Evolutionary conservation across 2,113 vertebrate species (phyloP), one percentile per base, ranked within the genome.

Genomic region (Pelmatolapia mariae): DNA sequence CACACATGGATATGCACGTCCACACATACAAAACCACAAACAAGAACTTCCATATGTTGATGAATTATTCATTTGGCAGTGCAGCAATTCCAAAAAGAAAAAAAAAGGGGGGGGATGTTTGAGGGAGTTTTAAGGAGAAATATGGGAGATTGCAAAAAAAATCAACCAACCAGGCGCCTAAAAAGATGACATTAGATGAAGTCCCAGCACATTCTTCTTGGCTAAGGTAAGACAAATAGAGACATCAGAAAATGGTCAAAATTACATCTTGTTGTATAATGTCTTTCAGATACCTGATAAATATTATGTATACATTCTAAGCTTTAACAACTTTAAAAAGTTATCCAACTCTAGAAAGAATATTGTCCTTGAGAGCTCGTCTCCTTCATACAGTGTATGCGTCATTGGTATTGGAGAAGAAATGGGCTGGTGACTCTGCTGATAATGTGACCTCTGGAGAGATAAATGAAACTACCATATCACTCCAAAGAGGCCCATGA

Each of bases 11-110:
- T 10, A 79, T 12, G 47, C 29, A 83, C 2, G 6, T 66, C 43
- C 24, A 63, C 7, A 81, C 31, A 53, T 2, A 89, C 15, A 63
- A 24, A 84, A 13, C 40, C 59, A 86, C 43, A 83, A 85, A 91
- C 45, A 81, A 59, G 82, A 82, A 76, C 76, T n/a, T 76, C n/a
- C 54, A 29, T 83, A 43, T 78, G 76, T 40, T 22, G 7, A 50
- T 89, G 56, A 83, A 80, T 66, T 89, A 87, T 91, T 91, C 45
- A 88, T 79, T 73, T 3, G 61, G 33, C 29, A 33, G 38, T 45
- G 26, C 26, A 81, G 26, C 53, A 5, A 24, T 61, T 71, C 50
- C 29, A 56, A 78, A 89, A 84, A 26, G 33, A 52, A 18, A 45
- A 16, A 11, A n/a, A 38, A 66, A 10, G 11, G 22, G 6, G 13